Evolutionary conservation across 2,888 invertebrate species (phyloP), one percentile per base, ranked within the genome.

Genomic region (Eupsilia transversa): DNA sequence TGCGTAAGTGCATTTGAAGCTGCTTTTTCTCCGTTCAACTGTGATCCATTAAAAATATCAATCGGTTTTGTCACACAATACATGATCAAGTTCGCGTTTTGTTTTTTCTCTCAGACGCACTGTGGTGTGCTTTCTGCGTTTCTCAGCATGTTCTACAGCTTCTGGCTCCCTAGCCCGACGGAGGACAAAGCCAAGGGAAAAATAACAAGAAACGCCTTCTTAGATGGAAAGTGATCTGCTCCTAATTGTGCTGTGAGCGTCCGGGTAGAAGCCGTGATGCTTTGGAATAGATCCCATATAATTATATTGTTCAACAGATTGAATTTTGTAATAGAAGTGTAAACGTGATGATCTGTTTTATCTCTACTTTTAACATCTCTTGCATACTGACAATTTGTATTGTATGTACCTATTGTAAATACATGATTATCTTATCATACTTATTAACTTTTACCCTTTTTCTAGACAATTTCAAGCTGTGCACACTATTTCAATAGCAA

Each of bases 201-300:
- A 94, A 94, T 94, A 95, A 95, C 94, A 95, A 93, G 93, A 93
- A 94, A 92, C 93, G 94, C 93, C 94, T 94, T 91, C 93, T 92
- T 89, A 91, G 92, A 94, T 91, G 92, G 92, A 89, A 93, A 94
- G 94, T 91, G 95, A 95, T 95, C 95, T 91, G 85, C 85, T 87
- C 88, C 87, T 94, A 94, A 93, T 93, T 93, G 93, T 89, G 82
- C 88, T 82, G 87, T 64, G 88, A 89, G 87, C 84, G 81, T 66
- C 65, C 71, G 65, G 78, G 72, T 70, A 68, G 75, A 67, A 65
- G 74, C 60, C 76, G 73, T 33, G 75, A 80, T 80, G 80, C 80
- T 82, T 76, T 74, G 20, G 33, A 74, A 63, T 35, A n/a, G 46
- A 78, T 74, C 41, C 65, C 71, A 67, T 66, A 68, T 66, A 66